Conservation (phyloP, 2,888 invertebrate genomes). For the Ptilodon capucinus region DNA sequence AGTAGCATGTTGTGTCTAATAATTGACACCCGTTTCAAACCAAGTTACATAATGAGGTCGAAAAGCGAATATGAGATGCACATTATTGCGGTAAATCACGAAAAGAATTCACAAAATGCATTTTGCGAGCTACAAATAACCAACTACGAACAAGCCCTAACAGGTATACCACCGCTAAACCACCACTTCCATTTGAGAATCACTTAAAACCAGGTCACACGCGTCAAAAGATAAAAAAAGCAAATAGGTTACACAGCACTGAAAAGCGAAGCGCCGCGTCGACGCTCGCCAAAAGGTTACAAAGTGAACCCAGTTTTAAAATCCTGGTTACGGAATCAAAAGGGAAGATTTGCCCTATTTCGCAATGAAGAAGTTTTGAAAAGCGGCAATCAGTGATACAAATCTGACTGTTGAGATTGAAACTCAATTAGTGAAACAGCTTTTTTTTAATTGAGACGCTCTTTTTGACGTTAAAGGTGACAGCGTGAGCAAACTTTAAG, state of each 20-base stretch:
- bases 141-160: no score
- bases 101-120: neutral
- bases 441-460: neutral
- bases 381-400: neutral
- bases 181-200: neutral
- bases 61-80: no score
- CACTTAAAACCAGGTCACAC: constrained; percentile 1
- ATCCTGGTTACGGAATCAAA: constrained; percentile 1
- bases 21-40: no score
- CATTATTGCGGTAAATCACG: no score
- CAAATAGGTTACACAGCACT: neutral
- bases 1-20: no score
- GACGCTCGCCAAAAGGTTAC: neutral
- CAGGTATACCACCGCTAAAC: neutral
- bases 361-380: neutral
- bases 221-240: neutral
- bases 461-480: no score
- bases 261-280: neutral
- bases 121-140: neutral
- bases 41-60: no score
- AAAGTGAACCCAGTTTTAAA: neutral
- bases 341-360: neutral
- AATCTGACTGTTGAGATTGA: neutral
- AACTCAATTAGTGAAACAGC: neutral
- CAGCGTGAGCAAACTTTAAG: neutral